Conservation (phyloP, 2,113 vertebrate genomes). For the Varanus salvator region DNA sequence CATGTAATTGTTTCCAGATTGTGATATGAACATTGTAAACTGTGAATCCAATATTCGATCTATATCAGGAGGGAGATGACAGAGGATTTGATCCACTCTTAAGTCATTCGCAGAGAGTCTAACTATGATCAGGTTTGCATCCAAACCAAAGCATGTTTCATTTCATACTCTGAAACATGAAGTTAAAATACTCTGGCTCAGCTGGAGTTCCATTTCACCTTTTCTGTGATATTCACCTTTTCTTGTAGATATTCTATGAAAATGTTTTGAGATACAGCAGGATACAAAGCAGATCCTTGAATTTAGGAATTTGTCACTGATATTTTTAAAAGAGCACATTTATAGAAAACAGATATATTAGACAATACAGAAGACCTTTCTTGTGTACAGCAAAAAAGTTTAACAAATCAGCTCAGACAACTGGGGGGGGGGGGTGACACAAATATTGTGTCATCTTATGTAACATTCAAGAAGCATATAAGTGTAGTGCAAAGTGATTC, state of each 20-base stretch:
- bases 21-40: not conserved
- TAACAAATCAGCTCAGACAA: conserved; percentile 40
- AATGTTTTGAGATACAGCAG: conserved; percentile 37
- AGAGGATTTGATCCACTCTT: conserved; percentile 21
- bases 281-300: conserved; percentile 50
- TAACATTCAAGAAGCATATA: conserved; percentile 58
- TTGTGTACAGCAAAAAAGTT: conserved; percentile 51
- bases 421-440: too few relatives aligned
- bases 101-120: not conserved
- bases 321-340: conserved; percentile 48
- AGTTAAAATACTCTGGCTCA: conserved; percentile 51
- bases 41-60: conserved; percentile 25
- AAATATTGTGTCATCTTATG: conserved; percentile 34
- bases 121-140: not conserved
- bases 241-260: conserved; percentile 57
- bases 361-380: conserved; percentile 51
- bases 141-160: conserved; percentile 47
- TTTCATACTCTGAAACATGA: conserved; percentile 50
- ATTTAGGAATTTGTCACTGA: conserved; percentile 61
- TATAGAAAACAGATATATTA: conserved; percentile 28
- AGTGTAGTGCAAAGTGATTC: conserved; percentile 53
- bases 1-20: too few relatives aligned
- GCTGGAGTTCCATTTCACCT: conserved; percentile 50
- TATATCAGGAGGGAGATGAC: conserved; percentile 1
- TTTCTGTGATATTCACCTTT: too few relatives aligned